Evolutionary conservation across 2,113 vertebrate genomes (phyloP), one percentile per base, ranked within the genome.

Genomic region (Calidris pugnax): DNA sequence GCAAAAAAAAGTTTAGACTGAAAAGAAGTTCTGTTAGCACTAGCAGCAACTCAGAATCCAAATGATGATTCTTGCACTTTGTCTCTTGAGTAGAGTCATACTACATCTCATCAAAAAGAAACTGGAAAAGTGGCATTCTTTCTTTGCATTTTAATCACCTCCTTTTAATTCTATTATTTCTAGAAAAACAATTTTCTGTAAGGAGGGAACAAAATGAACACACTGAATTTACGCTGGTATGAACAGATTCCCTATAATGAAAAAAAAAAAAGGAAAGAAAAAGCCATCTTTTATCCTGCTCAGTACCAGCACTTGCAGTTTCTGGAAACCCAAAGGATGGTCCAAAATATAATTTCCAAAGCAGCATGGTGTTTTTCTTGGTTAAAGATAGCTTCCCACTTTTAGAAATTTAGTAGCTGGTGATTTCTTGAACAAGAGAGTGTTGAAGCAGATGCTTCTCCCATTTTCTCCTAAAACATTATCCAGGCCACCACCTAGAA

Each of bases 1-100:
- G 93, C 83, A 83, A 75, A 95, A 77, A 92, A 73, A 90, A 53
- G 9, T 94, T 93, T 74, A 74, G 66, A 88, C 76, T 39, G 50
- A 85, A 97, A 97, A 95, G 85, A 93, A 90, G 74, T 97, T 83
- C 27, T 97, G 64, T 92, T 95, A 97, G 39, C 51, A 89, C 37
- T 94, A 93, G 73, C 62, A 97, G 89, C 79, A 97, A 71, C 87
- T 96, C 63, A 79, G 68, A 93, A 96, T 95, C 90, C 92, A 97
- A 97, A 96, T 87, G 64, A 93, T 85, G 66, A 93, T 85, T 81
- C 35, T 85, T 97, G 27, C 57, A 89, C 69, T 95, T 95, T 55
- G 33, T 97, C 48, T 97, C 76, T 97, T 91, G 64, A 93, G 77
- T 84, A 95, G 57, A 93, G 93, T 96, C 94, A 95, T 89, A 80